Conservation (phyloP, 2,888 invertebrate species). For the Pseudococcus jackbeardsleyi region DNA sequence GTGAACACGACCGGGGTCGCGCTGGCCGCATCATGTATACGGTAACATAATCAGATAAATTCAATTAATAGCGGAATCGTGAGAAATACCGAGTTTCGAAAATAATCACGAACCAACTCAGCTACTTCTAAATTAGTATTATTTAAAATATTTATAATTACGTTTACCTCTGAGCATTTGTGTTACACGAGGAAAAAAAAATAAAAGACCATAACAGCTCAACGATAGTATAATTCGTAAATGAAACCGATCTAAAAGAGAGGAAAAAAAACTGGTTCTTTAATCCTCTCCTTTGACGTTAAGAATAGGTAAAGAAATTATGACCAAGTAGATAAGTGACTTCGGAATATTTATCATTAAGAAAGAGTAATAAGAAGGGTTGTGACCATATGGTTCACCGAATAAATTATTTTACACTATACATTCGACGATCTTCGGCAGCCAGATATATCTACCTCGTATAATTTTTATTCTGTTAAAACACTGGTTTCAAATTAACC, state of each 20-base stretch:
- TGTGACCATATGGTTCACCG: constrained; percentile 49
- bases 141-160: constrained; percentile 57
- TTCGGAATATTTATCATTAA: constrained; percentile 45
- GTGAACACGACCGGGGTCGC: constrained; percentile 51
- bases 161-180: constrained; percentile 37
- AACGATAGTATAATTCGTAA: background rate
- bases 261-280: constrained; percentile 52
- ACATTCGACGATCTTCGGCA: background rate
- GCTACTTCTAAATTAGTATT: constrained; percentile 54
- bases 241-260: constrained; percentile 16
- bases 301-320: constrained; percentile 52
- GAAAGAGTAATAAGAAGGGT: background rate
- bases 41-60: constrained; percentile 58
- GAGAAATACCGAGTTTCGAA: constrained; percentile 53
- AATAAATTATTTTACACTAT: constrained; percentile 44
- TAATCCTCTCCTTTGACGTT: constrained; percentile 29
- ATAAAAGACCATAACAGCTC: constrained; percentile 12
- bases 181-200: background rate
- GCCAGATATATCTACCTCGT: background rate
- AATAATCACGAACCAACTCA: constrained; percentile 38
- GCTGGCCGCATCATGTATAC: background rate
- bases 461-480: constrained; percentile 54
- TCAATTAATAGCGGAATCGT: constrained; percentile 61
- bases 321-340: constrained; percentile 53
- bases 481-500: constrained; percentile 41